Conservation (phyloP, 1,140 invertebrate genomes). For the Campoletis sonorensis region DNA sequence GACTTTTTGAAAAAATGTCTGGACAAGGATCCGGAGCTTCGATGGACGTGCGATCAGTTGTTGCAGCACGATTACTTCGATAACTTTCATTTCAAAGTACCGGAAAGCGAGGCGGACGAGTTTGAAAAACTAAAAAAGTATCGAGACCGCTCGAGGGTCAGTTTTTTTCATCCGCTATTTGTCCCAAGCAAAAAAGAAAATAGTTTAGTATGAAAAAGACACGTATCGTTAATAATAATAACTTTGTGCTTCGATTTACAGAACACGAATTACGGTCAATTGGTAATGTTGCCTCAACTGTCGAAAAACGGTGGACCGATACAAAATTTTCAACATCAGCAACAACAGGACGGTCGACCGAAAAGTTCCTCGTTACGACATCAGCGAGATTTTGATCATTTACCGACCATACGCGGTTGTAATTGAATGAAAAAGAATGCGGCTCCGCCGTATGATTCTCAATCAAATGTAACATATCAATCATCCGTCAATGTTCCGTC, state of each 20-base stretch:
- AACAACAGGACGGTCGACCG: conserved; percentile 71
- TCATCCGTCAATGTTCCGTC: too few species aligned
- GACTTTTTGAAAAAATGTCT: conserved; percentile 97
- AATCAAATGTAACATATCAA: too few species aligned
- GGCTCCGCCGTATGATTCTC: background rate
- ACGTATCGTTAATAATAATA: too few species aligned
- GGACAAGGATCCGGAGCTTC: conserved; percentile 93
- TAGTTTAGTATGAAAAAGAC: too few species aligned
- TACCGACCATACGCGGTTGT: conserved; percentile 83
- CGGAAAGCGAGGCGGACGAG: conserved; percentile 83
- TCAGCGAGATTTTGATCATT: conserved; percentile 80
- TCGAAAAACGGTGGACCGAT: conserved; percentile 71
- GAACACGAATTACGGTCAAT: conserved; percentile 78
- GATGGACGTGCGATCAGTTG: conserved; percentile 94
- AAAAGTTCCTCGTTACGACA: conserved; percentile 75
- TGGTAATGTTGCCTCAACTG: conserved; percentile 80
- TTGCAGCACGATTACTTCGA: conserved; percentile 93
- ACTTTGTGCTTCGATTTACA: conserved; percentile 63
- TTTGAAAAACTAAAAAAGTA: conserved; percentile 81
- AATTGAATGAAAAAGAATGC: conserved; percentile 47
- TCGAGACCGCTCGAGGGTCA: conserved; percentile 80
- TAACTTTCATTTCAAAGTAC: conserved; percentile 86
- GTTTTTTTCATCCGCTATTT: too few species aligned
- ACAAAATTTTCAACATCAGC: conserved; percentile 47
- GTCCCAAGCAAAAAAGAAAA: too few species aligned